Base-by-base conservation (phyloP, 2,888 invertebrate species). In the Hypomecis punctinalis region DNA sequence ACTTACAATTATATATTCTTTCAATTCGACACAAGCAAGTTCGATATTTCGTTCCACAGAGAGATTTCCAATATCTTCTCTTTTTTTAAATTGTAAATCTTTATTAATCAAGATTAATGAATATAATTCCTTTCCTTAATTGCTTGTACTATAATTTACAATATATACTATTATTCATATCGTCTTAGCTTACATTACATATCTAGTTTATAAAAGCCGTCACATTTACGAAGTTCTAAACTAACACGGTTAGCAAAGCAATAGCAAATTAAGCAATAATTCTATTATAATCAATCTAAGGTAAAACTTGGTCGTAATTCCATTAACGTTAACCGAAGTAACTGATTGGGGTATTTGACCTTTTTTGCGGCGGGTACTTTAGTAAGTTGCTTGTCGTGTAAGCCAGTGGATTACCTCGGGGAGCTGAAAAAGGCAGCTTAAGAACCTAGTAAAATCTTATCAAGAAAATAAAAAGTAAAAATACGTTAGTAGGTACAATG, bases 301-400 rank as follows among this genome's bases (percentile, higher is more conserved):
- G 60, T 66, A 68, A 70, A 64, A 67, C 42, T 69, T 62, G 58
- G 53, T 45, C 45, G 57, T 72, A 68, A 69, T 68, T 66, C 66
- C 60, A 72, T 75, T 73, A 73, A 67, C 63, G 70, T 65, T 66
- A 72, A 66, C 70, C 58, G 67, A 58, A 70, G 60, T 69, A 73
- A 75, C 74, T 74, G 74, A 79, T 78, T 76, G 70, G 71, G 61
- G 64, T 70, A 68, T 73, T 74, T 72, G 73, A 72, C 71, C 75
- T 74, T 73, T 71, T 71, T 63, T 59, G 23, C 52, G 51, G 33
- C 10, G 10, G 54, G 45, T 55, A 55, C 47, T 56, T 69, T 63
- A 71, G 69, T 74, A 76, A 77, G 74, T 77, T 71, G 68, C 64
- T 67, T 73, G 71, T 73, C 72, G 68, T 63, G 68, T 58, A 71